Evolutionary conservation across 2,113 vertebrate species (phyloP).

Genomic region (Oxygymnocypris stewartii): DNA sequence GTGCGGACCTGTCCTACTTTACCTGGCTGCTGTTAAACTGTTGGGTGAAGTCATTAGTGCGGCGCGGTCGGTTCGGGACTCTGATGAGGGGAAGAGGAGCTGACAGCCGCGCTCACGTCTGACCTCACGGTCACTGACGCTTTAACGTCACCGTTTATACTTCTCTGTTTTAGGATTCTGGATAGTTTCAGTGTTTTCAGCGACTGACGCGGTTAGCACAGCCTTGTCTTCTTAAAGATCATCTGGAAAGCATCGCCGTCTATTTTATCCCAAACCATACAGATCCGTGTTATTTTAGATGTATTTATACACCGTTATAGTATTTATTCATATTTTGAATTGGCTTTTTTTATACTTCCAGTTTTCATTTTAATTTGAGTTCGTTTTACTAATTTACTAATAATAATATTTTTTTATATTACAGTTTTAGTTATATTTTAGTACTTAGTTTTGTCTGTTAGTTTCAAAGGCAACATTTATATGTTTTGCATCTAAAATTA

Average conservation of each 20-base stretch:
- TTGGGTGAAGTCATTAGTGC: too few species aligned
- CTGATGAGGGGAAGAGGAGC: neutral
- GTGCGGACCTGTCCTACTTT: conserved; percentile 36
- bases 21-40: neutral
- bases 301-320: neutral
- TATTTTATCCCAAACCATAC: neutral
- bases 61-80: neutral
- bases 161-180: neutral
- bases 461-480: too few species aligned
- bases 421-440: too few species aligned
- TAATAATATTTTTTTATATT: too few species aligned
- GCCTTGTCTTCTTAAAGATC: neutral
- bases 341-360: too few species aligned
- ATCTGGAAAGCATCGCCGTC: neutral
- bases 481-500: too few species aligned
- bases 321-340: neutral
- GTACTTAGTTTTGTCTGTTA: too few species aligned
- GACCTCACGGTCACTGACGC: neutral
- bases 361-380: too few species aligned
- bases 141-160: neutral
- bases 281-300: neutral
- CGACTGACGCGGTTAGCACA: neutral
- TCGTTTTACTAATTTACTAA: too few species aligned
- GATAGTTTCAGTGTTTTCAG: neutral
- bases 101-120: neutral